Percentiles rank a stretch among this genome's conserved stretches.
Conservation (phyloP, 2,113 vertebrate species). For the Lasiurus borealis region DNA sequence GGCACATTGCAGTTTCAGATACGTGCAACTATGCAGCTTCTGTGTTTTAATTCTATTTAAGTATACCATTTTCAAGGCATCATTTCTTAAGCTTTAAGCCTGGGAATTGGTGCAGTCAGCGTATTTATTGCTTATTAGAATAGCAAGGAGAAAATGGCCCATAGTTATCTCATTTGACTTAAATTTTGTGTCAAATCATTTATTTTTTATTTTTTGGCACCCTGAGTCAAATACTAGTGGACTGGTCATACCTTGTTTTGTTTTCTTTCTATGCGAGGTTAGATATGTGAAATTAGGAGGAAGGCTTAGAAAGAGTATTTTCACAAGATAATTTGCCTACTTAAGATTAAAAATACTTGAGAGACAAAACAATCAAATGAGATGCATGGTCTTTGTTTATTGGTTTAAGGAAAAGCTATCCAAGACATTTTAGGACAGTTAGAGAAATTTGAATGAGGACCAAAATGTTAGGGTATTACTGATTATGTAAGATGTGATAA, state of each 20-base stretch:
- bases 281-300: not conserved
- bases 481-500: slow-evolving; percentile 18
- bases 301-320: not conserved
- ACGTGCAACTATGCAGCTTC: not conserved
- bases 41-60: slow-evolving; percentile 53
- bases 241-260: not conserved
- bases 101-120: not conserved
- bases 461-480: not conserved
- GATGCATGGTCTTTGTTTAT: slow-evolving; percentile 18
- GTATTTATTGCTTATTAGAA: slow-evolving; percentile 11
- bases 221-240: not conserved
- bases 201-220: not conserved
- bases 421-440: not conserved
- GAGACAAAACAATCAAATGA: slow-evolving; percentile 23
- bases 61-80: slow-evolving; percentile 12
- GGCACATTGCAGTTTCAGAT: too few relatives aligned
- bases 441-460: not conserved
- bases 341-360: slow-evolving; percentile 27
- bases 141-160: not conserved
- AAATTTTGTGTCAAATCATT: slow-evolving; percentile 22
- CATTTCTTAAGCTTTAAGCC: not conserved
- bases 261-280: not conserved
- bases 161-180: not conserved
- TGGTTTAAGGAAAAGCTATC: slow-evolving; percentile 22
- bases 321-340: slow-evolving; percentile 21